phyloP scores from a whole-genome alignment of 1,140 invertebrate genomes.

The Ooceraea biroi region DNA sequence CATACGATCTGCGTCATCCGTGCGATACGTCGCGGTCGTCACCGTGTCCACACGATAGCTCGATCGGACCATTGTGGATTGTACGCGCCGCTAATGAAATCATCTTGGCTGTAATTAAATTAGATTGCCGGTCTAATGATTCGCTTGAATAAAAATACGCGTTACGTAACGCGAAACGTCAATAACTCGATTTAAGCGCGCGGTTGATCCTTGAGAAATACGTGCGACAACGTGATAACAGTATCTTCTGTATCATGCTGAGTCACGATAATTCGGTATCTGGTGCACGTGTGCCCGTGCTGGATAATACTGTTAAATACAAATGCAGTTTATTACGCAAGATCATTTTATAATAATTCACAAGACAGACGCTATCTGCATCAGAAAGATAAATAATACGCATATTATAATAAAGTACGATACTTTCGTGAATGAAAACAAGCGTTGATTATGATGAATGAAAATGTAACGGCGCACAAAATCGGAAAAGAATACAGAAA shows the following conservation, averaged over 20 bases:
- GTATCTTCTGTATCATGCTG: constrained; percentile 64
- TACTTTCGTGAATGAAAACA: too few relatives aligned
- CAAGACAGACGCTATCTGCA: too few relatives aligned
- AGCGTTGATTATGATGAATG: neutral
- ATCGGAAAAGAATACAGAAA: neutral
- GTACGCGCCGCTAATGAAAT: constrained; percentile 19
- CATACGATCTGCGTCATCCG: constrained; percentile 47
- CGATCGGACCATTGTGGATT: neutral
- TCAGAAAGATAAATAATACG: too few relatives aligned
- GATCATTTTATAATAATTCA: neutral
- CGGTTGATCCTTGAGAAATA: constrained; percentile 29
- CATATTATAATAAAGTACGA: too few relatives aligned
- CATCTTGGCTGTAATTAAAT: constrained; percentile 43
- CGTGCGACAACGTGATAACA: constrained; percentile 51
- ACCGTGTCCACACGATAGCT: neutral
- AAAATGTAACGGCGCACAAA: neutral
- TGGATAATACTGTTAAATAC: too few relatives aligned
- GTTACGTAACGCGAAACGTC: constrained; percentile 47
- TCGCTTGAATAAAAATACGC: constrained; percentile 33
- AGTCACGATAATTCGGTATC: constrained; percentile 65
- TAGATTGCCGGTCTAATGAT: constrained; percentile 23
- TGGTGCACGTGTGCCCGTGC: neutral
- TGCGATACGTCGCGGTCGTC: neutral
- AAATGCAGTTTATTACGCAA: neutral
- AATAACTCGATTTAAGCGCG: constrained; percentile 6